These are phyloP conservation scores for Syndactyla subalaris DNA, from an alignment of 2,797 vertebrate species.

Conservation along the genomic window DNA sequence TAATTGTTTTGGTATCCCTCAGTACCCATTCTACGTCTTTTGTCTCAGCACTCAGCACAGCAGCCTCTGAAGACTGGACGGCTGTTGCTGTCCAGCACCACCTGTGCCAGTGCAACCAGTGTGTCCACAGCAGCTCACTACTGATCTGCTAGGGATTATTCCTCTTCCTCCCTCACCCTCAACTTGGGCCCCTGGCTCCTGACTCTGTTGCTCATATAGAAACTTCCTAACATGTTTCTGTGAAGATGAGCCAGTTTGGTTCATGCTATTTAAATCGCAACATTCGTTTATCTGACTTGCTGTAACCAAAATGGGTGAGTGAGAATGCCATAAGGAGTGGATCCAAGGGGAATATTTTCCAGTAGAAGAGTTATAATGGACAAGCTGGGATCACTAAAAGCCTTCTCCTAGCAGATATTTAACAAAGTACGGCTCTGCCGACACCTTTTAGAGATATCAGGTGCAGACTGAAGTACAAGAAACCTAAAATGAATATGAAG, in stretches of 20 bases:
- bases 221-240: background rate
- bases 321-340: background rate
- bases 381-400: background rate
- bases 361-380: background rate
- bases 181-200: background rate
- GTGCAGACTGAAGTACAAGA: background rate
- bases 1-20: accelerated
- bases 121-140: background rate
- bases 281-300: background rate
- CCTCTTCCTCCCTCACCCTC: background rate
- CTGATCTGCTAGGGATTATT: background rate
- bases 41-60: background rate
- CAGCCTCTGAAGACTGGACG: background rate
- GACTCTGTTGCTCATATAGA: background rate
- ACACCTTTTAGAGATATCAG: background rate
- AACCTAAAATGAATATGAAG: background rate
- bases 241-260: background rate
- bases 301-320: background rate
- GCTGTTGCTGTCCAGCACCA: background rate
- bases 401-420: background rate
- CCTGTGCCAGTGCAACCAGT: background rate
- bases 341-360: background rate
- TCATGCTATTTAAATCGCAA: background rate
- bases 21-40: background rate
- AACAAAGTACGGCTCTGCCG: background rate